A percentile compares a stretch with the other conserved stretches of the same genome.
These are phyloP conservation scores for Auanema freiburgensis DNA, from an alignment of 2,888 invertebrate species.

Conservation along the genomic window DNA sequence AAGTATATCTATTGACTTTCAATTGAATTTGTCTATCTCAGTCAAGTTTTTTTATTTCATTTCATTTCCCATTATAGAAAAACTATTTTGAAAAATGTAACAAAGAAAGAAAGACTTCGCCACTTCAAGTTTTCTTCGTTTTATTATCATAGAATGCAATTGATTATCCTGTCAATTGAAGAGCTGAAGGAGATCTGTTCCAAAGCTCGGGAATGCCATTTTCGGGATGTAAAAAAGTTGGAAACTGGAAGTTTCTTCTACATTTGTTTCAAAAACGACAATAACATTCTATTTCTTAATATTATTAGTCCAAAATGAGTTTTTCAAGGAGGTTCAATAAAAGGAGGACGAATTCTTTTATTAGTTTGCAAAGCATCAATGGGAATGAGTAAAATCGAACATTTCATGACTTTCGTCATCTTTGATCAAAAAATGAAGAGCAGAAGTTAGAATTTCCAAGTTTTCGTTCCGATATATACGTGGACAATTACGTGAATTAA, in stretches of 20 bases:
- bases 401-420: constrained; percentile 10
- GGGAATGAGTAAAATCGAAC: constrained; percentile 17
- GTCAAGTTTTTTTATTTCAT: constrained; percentile 5
- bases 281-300: background rate
- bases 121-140: no score
- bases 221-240: no score
- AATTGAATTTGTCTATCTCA: background rate
- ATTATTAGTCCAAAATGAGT: background rate
- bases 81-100: background rate
- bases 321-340: background rate
- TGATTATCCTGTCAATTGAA: no score
- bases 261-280: background rate
- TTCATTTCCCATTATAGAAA: background rate
- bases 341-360: background rate
- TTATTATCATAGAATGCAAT: no score
- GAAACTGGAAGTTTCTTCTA: constrained; percentile 6
- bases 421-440: no score
- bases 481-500: no score
- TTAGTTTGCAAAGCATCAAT: constrained; percentile 20
- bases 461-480: no score
- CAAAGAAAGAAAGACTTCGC: background rate
- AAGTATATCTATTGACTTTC: no score
- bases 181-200: no score
- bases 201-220: background rate
- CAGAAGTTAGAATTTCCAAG: no score